These are phyloP conservation scores for Drosophila seguyi DNA, from an alignment of 1,140 invertebrate genomes.

Conservation along the genomic window DNA sequence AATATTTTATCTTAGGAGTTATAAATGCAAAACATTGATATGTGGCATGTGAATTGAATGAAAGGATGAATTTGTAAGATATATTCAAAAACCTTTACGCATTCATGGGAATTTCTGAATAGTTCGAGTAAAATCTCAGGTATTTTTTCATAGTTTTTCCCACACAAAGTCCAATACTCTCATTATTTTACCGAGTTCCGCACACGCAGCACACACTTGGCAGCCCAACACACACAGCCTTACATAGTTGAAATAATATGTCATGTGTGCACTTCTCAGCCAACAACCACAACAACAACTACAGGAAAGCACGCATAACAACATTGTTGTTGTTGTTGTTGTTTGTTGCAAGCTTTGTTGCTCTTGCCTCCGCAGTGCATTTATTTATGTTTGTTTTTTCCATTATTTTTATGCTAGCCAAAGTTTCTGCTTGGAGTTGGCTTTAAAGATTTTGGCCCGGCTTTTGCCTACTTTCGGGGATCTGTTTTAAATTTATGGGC, in stretches of 20 bases:
- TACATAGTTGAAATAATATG: conserved; percentile 65
- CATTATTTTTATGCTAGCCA: conserved; percentile 36
- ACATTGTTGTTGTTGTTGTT: conserved; percentile 32
- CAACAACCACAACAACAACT: conserved; percentile 15
- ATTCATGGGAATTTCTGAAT: not conserved
- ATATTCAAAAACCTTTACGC: not conserved
- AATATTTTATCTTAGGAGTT: not conserved
- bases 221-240: conserved; percentile 1
- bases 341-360: conserved; percentile 4
- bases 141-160: not conserved
- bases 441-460: conserved; percentile 24
- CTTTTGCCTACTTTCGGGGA: conserved; percentile 53
- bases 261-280: conserved; percentile 71
- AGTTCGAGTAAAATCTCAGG: not conserved
- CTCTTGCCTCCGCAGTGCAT: conserved; percentile 51
- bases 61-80: no score
- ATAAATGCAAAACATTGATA: not conserved
- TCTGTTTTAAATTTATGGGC: conserved; percentile 57
- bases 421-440: conserved; percentile 40
- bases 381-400: conserved; percentile 55
- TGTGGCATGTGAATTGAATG: no score
- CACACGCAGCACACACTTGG: conserved; percentile 2
- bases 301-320: conserved; percentile 22
- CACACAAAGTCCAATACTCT: conserved; percentile 6
- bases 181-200: not conserved